Conservation (phyloP, 2,888 invertebrate genomes). For the Drosophila planitibia region DNA sequence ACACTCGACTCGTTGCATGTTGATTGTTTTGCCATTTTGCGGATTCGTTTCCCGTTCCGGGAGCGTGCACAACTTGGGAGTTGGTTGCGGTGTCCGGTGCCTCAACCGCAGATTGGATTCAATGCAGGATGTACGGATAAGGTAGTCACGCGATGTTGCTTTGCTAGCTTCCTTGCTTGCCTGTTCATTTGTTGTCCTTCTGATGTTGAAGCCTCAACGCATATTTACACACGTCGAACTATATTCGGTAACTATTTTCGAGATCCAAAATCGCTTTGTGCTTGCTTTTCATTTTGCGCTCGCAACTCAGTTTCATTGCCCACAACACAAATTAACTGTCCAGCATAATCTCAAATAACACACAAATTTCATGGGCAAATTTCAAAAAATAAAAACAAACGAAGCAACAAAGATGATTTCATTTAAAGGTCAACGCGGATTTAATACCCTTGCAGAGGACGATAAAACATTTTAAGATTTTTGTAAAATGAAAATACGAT, state of each 20-base stretch:
- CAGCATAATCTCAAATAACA: constrained; percentile 54
- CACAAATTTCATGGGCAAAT: constrained; percentile 58
- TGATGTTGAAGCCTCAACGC: constrained; percentile 39
- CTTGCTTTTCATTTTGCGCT: constrained; percentile 13
- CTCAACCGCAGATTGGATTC: constrained; percentile 26
- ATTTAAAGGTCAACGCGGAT: background rate
- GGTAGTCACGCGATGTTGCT: constrained; percentile 27
- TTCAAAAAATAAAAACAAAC: background rate
- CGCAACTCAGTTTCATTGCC: constrained; percentile 42
- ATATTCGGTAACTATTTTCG: constrained; percentile 10
- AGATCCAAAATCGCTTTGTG: constrained; percentile 13
- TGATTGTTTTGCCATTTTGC: constrained; percentile 79
- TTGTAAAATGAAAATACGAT: background rate
- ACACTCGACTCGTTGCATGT: constrained; percentile 65
- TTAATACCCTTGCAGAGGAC: background rate
- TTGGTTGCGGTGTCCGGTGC: constrained; percentile 44
- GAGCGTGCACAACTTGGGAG: constrained; percentile 19
- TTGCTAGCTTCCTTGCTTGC: background rate
- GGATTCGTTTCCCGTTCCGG: constrained; percentile 46
- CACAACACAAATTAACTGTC: background rate
- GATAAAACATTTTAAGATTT: background rate
- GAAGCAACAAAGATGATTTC: no score
- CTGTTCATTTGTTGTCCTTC: constrained; percentile 1
- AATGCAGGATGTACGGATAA: background rate
- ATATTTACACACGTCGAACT: constrained; percentile 9